Percentiles rank a stretch among this genome's conserved stretches.
These are phyloP conservation scores for Otis tarda DNA, from an alignment of 2,113 vertebrate species.

Conservation along the genomic window DNA sequence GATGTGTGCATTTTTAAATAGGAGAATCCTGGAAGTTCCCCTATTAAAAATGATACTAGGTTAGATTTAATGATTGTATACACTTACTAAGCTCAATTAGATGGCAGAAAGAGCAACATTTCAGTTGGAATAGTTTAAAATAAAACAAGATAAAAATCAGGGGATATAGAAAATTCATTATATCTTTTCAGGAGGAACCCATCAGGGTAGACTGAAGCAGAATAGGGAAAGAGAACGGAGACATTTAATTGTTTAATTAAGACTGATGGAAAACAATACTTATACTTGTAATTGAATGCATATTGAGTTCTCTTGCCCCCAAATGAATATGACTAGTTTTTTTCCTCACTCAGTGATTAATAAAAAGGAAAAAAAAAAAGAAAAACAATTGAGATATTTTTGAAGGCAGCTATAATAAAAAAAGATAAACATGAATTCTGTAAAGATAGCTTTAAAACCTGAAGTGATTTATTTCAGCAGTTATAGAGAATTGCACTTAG, in stretches of 20 bases:
- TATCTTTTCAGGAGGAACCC: neutral
- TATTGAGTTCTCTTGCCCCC: neutral
- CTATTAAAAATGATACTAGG: neutral
- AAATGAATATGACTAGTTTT: neutral
- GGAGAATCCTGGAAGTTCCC: neutral
- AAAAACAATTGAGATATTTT: neutral
- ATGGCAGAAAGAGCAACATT: neutral
- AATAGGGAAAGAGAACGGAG: neutral
- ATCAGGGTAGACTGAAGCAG: neutral
- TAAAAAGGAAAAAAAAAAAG: neutral
- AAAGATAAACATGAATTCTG: neutral
- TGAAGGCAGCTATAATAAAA: neutral
- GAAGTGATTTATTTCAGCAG: constrained; percentile 14
- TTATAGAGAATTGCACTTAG: constrained; percentile 17
- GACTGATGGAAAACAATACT: neutral
- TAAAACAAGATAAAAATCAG: neutral
- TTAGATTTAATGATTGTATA: neutral
- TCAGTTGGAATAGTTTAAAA: neutral
- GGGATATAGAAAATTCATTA: neutral
- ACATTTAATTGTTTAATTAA: neutral
- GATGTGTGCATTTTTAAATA: neutral
- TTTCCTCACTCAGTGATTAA: neutral
- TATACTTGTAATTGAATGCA: neutral
- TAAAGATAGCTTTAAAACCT: neutral
- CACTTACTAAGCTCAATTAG: neutral